Percentiles rank a stretch among this genome's conserved stretches.
Evolutionary conservation across 2,888 invertebrate species (phyloP).

Genomic region (Cataglyphis albicans): DNA sequence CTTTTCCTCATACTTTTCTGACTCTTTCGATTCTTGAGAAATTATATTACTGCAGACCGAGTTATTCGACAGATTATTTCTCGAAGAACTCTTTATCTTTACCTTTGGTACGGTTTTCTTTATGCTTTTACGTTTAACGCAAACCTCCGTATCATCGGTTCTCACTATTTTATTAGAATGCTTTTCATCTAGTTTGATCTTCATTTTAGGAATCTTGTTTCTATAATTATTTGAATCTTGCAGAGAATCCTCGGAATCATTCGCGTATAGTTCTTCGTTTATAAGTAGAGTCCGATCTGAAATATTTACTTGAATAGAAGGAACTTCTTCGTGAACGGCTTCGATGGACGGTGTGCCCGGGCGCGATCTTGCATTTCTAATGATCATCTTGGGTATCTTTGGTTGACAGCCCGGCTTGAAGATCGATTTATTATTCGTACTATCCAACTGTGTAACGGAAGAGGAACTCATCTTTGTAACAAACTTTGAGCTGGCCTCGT

Average conservation of each 20-base stretch:
- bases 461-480: slow-evolving; percentile 22
- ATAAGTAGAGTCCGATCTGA: slow-evolving; percentile 42
- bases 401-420: slow-evolving; percentile 70
- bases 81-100: slow-evolving; percentile 75
- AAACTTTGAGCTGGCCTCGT: slow-evolving; percentile 72
- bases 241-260: slow-evolving; percentile 53
- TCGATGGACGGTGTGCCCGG: slow-evolving; percentile 82
- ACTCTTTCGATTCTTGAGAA: slow-evolving; percentile 3
- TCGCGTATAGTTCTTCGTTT: slow-evolving; percentile 58
- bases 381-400: slow-evolving; percentile 85
- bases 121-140: slow-evolving; percentile 59
- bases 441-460: neutral
- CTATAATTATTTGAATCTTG: slow-evolving; percentile 54
- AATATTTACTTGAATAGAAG: slow-evolving; percentile 4
- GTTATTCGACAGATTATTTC: neutral
- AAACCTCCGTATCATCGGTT: slow-evolving; percentile 48
- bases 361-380: slow-evolving; percentile 81
- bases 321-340: slow-evolving; percentile 62
- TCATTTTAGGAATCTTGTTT: slow-evolving; percentile 73
- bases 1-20: slow-evolving; percentile 47
- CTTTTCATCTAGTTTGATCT: slow-evolving; percentile 77
- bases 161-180: slow-evolving; percentile 50
- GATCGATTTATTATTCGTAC: slow-evolving; percentile 11
- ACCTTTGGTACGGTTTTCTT: slow-evolving; percentile 79
- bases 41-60: neutral